Percentiles rank a stretch among this genome's conserved stretches.
phyloP scores from a whole-genome alignment of 1,140 invertebrate species.

The Oncopeltus fasciatus region DNA sequence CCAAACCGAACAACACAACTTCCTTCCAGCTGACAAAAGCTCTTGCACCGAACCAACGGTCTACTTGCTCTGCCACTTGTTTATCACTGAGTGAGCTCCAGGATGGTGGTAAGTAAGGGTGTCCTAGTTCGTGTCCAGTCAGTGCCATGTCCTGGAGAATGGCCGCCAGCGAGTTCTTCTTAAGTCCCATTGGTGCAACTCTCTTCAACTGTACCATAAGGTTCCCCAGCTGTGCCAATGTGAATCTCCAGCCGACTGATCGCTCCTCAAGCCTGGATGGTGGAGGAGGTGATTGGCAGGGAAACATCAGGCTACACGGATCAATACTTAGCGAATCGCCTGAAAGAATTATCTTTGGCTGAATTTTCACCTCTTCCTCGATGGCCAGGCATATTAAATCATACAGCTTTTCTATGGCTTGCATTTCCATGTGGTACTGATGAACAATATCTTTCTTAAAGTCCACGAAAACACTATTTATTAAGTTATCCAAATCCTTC shows the following conservation, averaged over 20 bases:
- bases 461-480: not conserved
- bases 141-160: not conserved
- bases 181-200: not conserved
- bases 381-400: conserved; percentile 39
- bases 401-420: conserved; percentile 36
- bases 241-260: not conserved
- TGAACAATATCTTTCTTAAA: conserved; percentile 1
- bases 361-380: conserved; percentile 34
- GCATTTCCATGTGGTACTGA: conserved; percentile 36
- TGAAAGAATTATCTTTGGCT: conserved; percentile 33
- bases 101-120: not conserved
- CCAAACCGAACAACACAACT: conserved; percentile 41
- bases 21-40: conserved; percentile 43
- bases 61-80: not conserved
- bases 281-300: conserved; percentile 7
- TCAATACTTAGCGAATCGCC: conserved; percentile 31
- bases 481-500: not conserved
- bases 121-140: not conserved
- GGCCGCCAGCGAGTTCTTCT: not conserved
- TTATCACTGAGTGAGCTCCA: not conserved
- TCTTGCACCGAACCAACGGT: conserved; percentile 33
- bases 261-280: not conserved
- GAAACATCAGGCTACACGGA: conserved; percentile 22
- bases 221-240: not conserved
- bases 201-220: not conserved